Evolutionary conservation across 2,888 invertebrate genomes (phyloP).

Genomic region (Adela reaumurella): DNA sequence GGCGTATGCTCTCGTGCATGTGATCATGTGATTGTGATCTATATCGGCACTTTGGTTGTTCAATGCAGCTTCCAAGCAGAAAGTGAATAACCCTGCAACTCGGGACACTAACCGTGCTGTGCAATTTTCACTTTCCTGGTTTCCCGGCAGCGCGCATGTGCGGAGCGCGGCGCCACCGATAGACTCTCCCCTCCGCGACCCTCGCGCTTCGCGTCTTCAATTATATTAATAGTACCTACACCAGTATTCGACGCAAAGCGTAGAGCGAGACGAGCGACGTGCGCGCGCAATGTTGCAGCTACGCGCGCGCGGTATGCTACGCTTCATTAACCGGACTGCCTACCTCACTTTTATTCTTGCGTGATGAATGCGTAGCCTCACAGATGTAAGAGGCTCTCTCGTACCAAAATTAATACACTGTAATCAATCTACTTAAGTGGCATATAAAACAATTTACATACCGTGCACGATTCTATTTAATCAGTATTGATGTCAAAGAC

Average conservation of each 20-base stretch:
- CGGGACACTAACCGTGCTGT: constrained; percentile 32
- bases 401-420: no score
- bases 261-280: no score
- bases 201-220: neutral
- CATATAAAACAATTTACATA: no score
- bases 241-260: neutral
- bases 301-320: no score
- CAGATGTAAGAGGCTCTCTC: no score
- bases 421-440: no score
- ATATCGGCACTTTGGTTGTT: constrained; percentile 16
- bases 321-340: no score
- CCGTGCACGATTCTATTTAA: no score
- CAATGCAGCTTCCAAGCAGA: constrained; percentile 15
- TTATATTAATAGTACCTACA: neutral
- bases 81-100: constrained; percentile 15
- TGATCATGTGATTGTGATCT: constrained; percentile 33
- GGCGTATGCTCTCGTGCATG: constrained; percentile 10
- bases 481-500: no score
- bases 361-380: no score
- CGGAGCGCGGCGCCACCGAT: constrained; percentile 24
- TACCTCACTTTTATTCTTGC: no score
- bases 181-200: neutral
- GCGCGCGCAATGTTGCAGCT: no score
- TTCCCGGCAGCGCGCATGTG: constrained; percentile 11
- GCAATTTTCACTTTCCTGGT: constrained; percentile 47